These are phyloP conservation scores for Ceramica pisi DNA, from an alignment of 2,888 invertebrate species.

Conservation along the genomic window DNA sequence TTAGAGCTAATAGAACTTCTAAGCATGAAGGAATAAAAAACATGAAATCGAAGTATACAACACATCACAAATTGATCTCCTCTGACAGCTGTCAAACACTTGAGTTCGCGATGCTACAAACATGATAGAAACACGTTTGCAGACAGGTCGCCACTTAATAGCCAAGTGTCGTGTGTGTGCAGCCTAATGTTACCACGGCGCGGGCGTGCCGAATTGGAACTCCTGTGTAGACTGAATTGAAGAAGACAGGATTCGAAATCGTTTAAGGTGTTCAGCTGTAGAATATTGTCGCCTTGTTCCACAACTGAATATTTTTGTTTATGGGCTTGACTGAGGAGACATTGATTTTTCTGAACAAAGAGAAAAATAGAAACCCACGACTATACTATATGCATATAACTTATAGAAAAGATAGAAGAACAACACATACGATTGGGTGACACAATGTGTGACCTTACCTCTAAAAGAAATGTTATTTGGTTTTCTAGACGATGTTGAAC, in stretches of 20 bases:
- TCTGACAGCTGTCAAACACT: slow-evolving; percentile 24
- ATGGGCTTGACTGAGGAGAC: too few species aligned
- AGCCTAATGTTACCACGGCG: slow-evolving; percentile 65
- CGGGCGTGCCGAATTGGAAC: slow-evolving; percentile 70
- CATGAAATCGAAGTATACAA: neutral
- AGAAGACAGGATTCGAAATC: neutral
- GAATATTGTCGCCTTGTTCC: neutral
- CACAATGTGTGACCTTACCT: too few species aligned
- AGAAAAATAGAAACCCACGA: too few species aligned
- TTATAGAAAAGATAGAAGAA: too few species aligned
- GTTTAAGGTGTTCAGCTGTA: neutral
- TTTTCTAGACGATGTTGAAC: neutral
- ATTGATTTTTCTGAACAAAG: too few species aligned
- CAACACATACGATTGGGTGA: too few species aligned
- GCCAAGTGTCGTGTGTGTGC: slow-evolving; percentile 64
- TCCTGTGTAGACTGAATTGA: slow-evolving; percentile 61
- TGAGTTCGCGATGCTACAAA: slow-evolving; percentile 38
- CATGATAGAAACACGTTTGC: slow-evolving; percentile 66
- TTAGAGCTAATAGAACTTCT: too few species aligned
- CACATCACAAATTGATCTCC: neutral
- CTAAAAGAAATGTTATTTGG: neutral
- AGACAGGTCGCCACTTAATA: slow-evolving; percentile 69
- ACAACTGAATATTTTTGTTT: too few species aligned
- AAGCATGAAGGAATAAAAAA: too few species aligned
- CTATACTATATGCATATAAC: too few species aligned